Evolutionary conservation across 2,113 vertebrate genomes (phyloP).

Genomic region (human (Homo sapiens)): GRCh38 chr9:8960501-8961000

Average conservation of each 20-base stretch:
- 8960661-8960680: not conserved
- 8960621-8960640: not conserved
- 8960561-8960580: not conserved
- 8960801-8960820: not conserved
- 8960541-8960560: not conserved
- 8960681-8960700: not conserved
- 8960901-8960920: conserved; percentile 17
- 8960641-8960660: not conserved
- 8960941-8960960: not conserved
- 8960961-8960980: not conserved
- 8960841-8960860: not conserved
- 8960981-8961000: not conserved
- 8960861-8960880: not conserved
- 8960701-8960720: not conserved
- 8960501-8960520: not conserved
- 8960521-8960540: not conserved
- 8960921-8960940: not conserved
- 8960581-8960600: not conserved
- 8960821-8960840: not conserved
- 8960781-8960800: conserved; percentile 13
- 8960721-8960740: not conserved
- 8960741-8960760: conserved; percentile 15
- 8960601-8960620: not conserved
- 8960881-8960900: not conserved
- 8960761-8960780: not conserved